A percentile compares a stretch with the other conserved stretches of the same genome.
These are phyloP conservation scores for Drosophila kuntzei DNA, from an alignment of 2,888 invertebrate species.

Conservation along the genomic window DNA sequence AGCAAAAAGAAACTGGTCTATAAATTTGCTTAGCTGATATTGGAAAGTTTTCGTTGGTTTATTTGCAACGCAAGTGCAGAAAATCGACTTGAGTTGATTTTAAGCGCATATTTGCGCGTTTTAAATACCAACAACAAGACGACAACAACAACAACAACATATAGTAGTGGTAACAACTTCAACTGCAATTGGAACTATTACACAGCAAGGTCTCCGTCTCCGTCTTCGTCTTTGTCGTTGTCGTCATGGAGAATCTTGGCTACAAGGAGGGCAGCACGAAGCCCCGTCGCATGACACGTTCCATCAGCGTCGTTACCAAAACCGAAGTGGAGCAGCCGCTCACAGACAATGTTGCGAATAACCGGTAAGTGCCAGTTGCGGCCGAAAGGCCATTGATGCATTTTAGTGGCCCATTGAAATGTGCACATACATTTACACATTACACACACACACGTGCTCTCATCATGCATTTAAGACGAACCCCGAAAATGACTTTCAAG, in stretches of 20 bases:
- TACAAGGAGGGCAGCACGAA: constrained; percentile 87
- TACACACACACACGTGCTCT: background rate
- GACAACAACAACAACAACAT: constrained; percentile 19
- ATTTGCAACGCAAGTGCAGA: constrained; percentile 43
- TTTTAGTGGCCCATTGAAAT: constrained; percentile 24
- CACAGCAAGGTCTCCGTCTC: constrained; percentile 55
- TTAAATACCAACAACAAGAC: constrained; percentile 47
- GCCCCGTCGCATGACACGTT: constrained; percentile 85
- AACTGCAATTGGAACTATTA: constrained; percentile 37
- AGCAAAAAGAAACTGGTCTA: constrained; percentile 42
- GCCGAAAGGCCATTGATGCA: constrained; percentile 37
- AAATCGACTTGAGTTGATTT: constrained; percentile 34
- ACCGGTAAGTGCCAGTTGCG: constrained; percentile 79
- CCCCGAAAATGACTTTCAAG: constrained; percentile 14
- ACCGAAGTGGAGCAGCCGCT: constrained; percentile 85
- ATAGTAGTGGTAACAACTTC: constrained; percentile 29
- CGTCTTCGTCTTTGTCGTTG: constrained; percentile 81
- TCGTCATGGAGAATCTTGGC: constrained; percentile 88
- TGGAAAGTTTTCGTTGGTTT: constrained; percentile 65
- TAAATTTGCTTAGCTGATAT: constrained; percentile 61
- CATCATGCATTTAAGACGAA: constrained; percentile 8
- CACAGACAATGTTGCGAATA: constrained; percentile 83
- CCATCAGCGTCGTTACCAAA: constrained; percentile 85
- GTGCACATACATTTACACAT: constrained; percentile 9
- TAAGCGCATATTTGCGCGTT: constrained; percentile 73